Evolutionary conservation across 2,113 vertebrate species (phyloP).

Genomic region (Tauraco erythrolophus): DNA sequence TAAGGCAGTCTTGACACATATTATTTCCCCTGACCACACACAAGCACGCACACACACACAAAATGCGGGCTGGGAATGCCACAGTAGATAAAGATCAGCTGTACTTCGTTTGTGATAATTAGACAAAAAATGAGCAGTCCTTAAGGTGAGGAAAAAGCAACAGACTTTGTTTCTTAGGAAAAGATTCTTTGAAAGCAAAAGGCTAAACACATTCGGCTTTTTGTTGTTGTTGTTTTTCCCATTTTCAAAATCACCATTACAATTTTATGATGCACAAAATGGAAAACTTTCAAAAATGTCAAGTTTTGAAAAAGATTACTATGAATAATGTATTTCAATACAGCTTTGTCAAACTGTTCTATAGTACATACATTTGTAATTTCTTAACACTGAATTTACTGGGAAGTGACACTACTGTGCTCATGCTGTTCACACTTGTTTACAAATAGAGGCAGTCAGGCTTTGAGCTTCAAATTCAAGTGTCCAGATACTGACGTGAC

Average conservation of each 20-base stretch:
- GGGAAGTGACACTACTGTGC: slow-evolving; percentile 83
- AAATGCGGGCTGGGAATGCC: background rate
- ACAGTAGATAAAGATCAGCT: background rate
- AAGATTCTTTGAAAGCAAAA: slow-evolving; percentile 25
- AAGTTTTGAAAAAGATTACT: slow-evolving; percentile 73
- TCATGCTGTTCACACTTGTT: slow-evolving; percentile 80
- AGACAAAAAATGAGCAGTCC: background rate
- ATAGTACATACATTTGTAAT: slow-evolving; percentile 77
- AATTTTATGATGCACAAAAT: slow-evolving; percentile 48
- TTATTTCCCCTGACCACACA: slow-evolving; percentile 73
- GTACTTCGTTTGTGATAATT: slow-evolving; percentile 12
- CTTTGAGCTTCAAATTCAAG: slow-evolving; percentile 71
- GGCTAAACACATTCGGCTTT: background rate
- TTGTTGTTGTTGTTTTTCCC: background rate
- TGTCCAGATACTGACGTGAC: slow-evolving; percentile 76
- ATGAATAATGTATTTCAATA: slow-evolving; percentile 84
- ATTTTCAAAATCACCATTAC: slow-evolving; percentile 14
- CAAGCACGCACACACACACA: background rate
- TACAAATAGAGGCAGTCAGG: slow-evolving; percentile 83
- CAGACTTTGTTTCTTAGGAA: background rate
- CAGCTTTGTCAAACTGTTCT: slow-evolving; percentile 74
- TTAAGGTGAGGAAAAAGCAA: background rate
- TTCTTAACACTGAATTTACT: slow-evolving; percentile 80
- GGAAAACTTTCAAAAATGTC: slow-evolving; percentile 77
- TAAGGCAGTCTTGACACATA: slow-evolving; percentile 75